phyloP scores from a whole-genome alignment of 2,113 vertebrate genomes.

The Pampusana beccarii region DNA sequence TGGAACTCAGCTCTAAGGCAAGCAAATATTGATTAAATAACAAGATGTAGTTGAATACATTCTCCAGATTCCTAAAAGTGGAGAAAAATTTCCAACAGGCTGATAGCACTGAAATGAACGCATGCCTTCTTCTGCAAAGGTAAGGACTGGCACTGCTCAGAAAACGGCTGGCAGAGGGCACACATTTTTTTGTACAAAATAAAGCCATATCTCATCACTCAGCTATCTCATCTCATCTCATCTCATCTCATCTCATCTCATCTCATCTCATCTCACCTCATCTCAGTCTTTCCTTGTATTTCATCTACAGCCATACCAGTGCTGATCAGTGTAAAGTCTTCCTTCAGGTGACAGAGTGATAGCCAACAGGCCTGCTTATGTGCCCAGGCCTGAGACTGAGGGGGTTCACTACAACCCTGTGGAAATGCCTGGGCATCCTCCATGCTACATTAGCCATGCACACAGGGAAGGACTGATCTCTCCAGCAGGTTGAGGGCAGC shows the following conservation, averaged over 20 bases:
- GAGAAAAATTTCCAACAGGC: background rate
- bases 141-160: fast-evolving
- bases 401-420: background rate
- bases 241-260: background rate
- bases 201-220: background rate
- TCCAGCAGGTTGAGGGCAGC: background rate
- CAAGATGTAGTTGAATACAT: background rate
- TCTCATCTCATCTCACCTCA: background rate
- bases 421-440: background rate
- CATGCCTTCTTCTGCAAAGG: background rate
- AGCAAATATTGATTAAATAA: background rate
- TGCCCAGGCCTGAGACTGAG: fast-evolving
- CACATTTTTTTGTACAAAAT: background rate
- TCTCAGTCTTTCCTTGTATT: background rate
- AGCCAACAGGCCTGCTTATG: background rate
- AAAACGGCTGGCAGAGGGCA: background rate
- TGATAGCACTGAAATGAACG: background rate
- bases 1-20: background rate
- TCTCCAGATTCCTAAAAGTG: background rate
- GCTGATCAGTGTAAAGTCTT: background rate
- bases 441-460: background rate
- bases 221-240: background rate
- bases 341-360: background rate
- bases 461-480: background rate
- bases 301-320: background rate